Base-by-base conservation (phyloP, 35 echinoderm and acorn worm species). In the Amphiura filiformis region DNA sequence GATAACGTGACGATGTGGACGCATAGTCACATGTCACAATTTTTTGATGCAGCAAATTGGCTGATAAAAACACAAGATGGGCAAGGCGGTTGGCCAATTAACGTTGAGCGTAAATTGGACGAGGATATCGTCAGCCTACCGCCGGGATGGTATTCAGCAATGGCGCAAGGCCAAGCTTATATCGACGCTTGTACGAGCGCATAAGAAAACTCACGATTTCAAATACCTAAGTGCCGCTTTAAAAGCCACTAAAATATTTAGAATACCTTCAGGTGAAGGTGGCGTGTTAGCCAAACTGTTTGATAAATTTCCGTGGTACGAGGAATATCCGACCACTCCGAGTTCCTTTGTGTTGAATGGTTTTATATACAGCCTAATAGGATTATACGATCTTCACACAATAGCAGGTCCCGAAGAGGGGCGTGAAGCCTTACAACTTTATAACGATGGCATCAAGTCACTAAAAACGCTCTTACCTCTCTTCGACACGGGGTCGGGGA, bases 111-210 rank as follows among this genome's bases (percentile, higher is more conserved):
- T 17, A 80, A 80, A 56, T 79, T 95, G 0, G 89, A 84, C 26
- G 76, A 81, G n/a, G 94, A 91, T 26, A 86, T 95, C 75, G 81
- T 84, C 35, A 70, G 52, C 5, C 49, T 95, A 35, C 85, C 82
- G 31, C 84, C 94, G 15, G 90, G 90, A 26, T 95, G 94, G 94
- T 95, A 95, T 77, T 95, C 94, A 0, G 89, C 94, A 32, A 95
- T 95, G 94, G 94, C 89, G 18, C 94, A 95, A 87, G 94, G 94
- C 32, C 94, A 95, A 56, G 94, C 94, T n/a, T 56, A 95, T 95
- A 70, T 95, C 94, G 9, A 92, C 90, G 14, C 61, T 95, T 38
- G 86, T 91, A 36, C 37, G 94, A 39, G 94, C 94, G 1, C 92
- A 89, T 38, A 56, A 80, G 32, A 89, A 76, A 32, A 95, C 94